Evolutionary conservation across 1,140 invertebrate species (phyloP).

Genomic region (Phenacoccus solenopsis): DNA sequence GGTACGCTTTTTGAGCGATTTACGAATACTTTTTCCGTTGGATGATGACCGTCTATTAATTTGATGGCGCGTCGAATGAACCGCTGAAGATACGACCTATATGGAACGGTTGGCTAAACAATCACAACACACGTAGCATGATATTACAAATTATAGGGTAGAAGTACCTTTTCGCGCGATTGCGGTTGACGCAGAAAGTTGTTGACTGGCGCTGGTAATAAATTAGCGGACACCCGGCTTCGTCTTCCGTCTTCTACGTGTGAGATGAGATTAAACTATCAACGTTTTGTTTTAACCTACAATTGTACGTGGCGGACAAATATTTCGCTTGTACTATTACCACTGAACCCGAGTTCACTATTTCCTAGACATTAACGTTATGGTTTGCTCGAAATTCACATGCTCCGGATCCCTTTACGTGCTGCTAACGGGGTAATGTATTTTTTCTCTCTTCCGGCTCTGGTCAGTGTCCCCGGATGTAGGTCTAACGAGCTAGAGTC

Average conservation of each 20-base stretch:
- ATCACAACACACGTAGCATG: neutral
- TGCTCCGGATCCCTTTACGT: no score
- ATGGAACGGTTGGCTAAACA: neutral
- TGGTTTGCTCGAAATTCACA: no score
- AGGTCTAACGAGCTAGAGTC: no score
- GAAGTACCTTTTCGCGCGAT: neutral
- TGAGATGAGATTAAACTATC: neutral
- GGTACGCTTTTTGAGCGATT: neutral
- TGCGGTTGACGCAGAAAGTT: neutral
- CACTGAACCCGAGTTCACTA: no score
- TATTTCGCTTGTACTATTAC: no score
- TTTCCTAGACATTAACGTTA: no score
- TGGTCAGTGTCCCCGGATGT: no score
- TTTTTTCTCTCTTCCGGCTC: no score
- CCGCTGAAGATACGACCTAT: neutral
- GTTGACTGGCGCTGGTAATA: conserved; percentile 1
- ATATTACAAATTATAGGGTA: conserved; percentile 3
- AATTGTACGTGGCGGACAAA: no score
- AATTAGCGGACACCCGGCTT: neutral
- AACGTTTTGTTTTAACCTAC: conserved; percentile 2
- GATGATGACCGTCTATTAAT: neutral
- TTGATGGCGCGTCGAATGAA: neutral
- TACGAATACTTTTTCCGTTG: neutral
- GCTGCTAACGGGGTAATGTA: no score
- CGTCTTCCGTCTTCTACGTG: neutral